phyloP scores from a whole-genome alignment of 2,797 vertebrate genomes.

The Cuniculus paca region DNA sequence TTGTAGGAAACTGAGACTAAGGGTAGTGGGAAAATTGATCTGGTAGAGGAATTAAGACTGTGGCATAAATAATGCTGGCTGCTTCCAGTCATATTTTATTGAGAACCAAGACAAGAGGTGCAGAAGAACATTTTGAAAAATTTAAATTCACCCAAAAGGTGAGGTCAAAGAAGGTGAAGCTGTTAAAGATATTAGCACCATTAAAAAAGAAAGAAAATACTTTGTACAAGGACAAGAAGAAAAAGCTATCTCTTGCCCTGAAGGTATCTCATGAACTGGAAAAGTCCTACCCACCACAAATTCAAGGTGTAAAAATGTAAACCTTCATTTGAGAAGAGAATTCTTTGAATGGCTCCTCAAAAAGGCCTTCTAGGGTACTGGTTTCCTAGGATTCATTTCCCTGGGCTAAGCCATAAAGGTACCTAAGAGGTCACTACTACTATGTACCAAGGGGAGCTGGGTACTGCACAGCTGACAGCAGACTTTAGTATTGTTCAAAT shows the following conservation, averaged over 20 bases:
- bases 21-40: not conserved
- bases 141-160: not conserved
- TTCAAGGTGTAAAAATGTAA: not conserved
- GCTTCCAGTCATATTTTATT: not conserved
- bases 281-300: not conserved
- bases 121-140: not conserved
- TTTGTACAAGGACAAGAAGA: not conserved
- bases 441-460: not conserved
- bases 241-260: no score
- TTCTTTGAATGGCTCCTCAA: not conserved
- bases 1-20: not conserved
- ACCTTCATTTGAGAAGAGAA: not conserved
- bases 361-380: not conserved
- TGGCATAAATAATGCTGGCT: not conserved
- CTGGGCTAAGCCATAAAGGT: not conserved
- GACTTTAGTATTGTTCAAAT: not conserved
- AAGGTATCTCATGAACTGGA: not conserved
- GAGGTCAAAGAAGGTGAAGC: not conserved
- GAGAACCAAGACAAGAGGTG: not conserved
- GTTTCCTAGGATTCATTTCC: not conserved
- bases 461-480: not conserved
- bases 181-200: not conserved
- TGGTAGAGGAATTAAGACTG: not conserved
- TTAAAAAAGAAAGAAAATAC: not conserved
- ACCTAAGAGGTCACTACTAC: not conserved